Evolutionary conservation across 1,140 invertebrate genomes (phyloP).

Genomic region (Adoxophyes honmai): DNA sequence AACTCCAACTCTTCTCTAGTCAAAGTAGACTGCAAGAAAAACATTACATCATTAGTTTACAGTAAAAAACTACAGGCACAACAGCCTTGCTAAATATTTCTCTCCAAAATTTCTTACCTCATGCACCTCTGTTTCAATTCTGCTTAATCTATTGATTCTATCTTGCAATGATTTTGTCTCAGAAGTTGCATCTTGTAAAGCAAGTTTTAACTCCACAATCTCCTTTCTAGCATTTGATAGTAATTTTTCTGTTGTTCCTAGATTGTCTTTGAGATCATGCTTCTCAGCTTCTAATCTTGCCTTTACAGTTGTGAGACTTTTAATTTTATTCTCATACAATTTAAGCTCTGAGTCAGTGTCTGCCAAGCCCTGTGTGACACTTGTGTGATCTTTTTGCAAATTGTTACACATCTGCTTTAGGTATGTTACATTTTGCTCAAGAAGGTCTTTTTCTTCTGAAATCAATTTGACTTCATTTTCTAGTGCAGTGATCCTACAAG

Average conservation of each 20-base stretch:
- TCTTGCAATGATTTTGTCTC: constrained; percentile 67
- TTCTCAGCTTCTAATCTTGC: constrained; percentile 53
- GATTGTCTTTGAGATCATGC: constrained; percentile 48
- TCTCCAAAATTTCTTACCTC: constrained; percentile 38
- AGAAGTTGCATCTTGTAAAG: constrained; percentile 68
- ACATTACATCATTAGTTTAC: constrained; percentile 3
- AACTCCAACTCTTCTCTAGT: constrained; percentile 43
- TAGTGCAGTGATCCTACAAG: constrained; percentile 59
- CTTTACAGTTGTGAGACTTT: constrained; percentile 55
- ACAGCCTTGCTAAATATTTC: no score
- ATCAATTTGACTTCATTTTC: constrained; percentile 69
- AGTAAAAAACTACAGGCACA: constrained; percentile 10
- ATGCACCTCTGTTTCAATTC: constrained; percentile 37
- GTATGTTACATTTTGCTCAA: constrained; percentile 68
- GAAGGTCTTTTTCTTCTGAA: constrained; percentile 58
- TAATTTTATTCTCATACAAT: constrained; percentile 68
- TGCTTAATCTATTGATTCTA: constrained; percentile 49
- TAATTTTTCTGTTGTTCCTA: constrained; percentile 63
- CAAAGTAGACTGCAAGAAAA: constrained; percentile 43
- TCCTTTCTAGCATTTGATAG: constrained; percentile 68
- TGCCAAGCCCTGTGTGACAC: constrained; percentile 35
- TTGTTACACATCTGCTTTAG: constrained; percentile 70
- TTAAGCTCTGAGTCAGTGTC: constrained; percentile 64
- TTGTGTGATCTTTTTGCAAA: constrained; percentile 53
- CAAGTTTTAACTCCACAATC: constrained; percentile 70